Base-by-base conservation (phyloP, 2,888 invertebrate species). In the Aphidius colemani region DNA sequence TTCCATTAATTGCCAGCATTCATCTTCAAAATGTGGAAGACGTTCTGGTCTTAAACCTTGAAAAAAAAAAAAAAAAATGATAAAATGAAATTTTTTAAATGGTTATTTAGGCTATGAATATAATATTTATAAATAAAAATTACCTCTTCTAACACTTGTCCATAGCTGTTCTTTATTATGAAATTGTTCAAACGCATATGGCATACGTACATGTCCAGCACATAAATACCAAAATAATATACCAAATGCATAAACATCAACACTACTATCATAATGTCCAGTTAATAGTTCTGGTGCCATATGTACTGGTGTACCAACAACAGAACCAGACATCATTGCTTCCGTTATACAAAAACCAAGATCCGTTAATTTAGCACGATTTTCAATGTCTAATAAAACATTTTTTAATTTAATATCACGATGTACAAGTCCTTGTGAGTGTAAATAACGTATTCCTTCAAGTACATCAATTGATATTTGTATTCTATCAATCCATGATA, bases 211-310 rank as follows among this genome's bases (percentile, higher is more conserved):
- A 75, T 90, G 89, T 0, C 94, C 94, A 0, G 94, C 91, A 79
- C 94, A 95, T 61, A 94, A 87, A 74, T 94, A 95, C 95, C 95
- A 95, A 82, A 95, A 94, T 49, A 95, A 83, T 66, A 95, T 91
- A 6, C 94, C 95, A 78, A 95, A 95, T 1, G 95, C 95, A 77
- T 95, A 95, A 0, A 95, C 91, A 75, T 95, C 95, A 7, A 95
- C 94, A 66, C 89, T 89, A 67, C 89, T 90, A 77, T 93, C 92
- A 75, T 95, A 95, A 67, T 88, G 88, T 0, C 94, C 93, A 10
- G 88, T 88, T 66, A 94, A 86, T 59, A 95, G 85, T 80, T 95
- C 95, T 0, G 95, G 95, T 9, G 95, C 94, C 95, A 95, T 95
- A 81, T 95, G 95, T 65, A 94, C 92, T 0, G 95, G 95, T 5